These are phyloP conservation scores for Pomatorhinus ruficollis DNA, from an alignment of 2,113 vertebrate genomes.

Conservation along the genomic window DNA sequence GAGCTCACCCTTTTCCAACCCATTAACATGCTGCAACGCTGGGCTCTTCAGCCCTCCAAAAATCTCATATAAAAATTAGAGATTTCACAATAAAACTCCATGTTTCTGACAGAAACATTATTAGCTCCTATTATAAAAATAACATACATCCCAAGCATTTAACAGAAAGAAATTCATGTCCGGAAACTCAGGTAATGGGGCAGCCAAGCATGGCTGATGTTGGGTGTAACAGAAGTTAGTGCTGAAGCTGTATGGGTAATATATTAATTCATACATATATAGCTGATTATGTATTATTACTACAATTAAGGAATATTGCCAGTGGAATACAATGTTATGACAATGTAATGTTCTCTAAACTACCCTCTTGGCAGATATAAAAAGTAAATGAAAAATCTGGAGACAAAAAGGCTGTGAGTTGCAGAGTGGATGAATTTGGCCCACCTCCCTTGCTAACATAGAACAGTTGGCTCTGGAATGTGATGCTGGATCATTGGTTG, in stretches of 20 bases:
- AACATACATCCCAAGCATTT: not conserved
- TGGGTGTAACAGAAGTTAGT: not conserved
- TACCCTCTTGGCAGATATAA: conserved; percentile 47
- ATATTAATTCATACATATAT: not conserved
- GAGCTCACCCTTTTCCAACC: not conserved
- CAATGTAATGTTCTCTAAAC: conserved; percentile 50
- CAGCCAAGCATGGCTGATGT: not conserved
- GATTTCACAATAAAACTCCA: not conserved
- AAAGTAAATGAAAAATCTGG: conserved; percentile 41
- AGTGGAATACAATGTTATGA: conserved; percentile 56
- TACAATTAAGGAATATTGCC: conserved; percentile 51
- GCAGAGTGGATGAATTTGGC: not conserved
- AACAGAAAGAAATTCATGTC: not conserved
- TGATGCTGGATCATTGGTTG: not conserved
- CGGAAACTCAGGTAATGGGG: not conserved
- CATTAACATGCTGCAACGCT: rapidly evolving
- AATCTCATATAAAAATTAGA: not conserved
- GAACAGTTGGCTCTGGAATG: not conserved
- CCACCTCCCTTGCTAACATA: rapidly evolving
- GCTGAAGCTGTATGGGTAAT: not conserved
- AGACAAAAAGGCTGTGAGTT: conserved; percentile 1
- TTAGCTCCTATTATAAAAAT: not conserved
- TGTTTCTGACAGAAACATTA: not conserved
- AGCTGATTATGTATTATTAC: conserved; percentile 60
- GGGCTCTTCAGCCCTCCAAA: not conserved